A percentile compares a stretch with the other conserved stretches of the same genome.
phyloP scores from a whole-genome alignment of 1,140 invertebrate genomes.

The Drosophila azteca region DNA sequence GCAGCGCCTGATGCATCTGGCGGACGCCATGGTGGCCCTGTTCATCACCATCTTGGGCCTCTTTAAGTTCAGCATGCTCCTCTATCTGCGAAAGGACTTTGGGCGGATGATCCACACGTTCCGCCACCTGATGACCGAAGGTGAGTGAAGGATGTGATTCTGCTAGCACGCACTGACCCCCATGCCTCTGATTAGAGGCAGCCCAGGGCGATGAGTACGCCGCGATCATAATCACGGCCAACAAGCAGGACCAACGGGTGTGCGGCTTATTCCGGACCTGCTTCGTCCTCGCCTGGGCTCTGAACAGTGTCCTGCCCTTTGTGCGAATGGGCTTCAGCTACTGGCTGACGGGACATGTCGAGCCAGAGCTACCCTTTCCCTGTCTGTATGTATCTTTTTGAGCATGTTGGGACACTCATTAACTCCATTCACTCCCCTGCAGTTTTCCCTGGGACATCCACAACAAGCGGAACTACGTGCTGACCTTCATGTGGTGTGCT shows the following conservation, averaged over 20 bases:
- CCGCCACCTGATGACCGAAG: slow-evolving; percentile 17
- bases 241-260: slow-evolving; percentile 42
- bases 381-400: slow-evolving; percentile 33
- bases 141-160: not conserved
- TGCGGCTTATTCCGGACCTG: slow-evolving; percentile 41
- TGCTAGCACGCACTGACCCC: too few relatives aligned
- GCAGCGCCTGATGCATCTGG: slow-evolving; percentile 31
- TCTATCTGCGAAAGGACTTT: slow-evolving; percentile 35
- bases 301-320: slow-evolving; percentile 29
- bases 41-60: slow-evolving; percentile 43
- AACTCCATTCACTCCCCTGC: accelerated
- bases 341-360: slow-evolving; percentile 25
- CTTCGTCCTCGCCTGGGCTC: slow-evolving; percentile 38
- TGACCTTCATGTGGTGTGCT: slow-evolving; percentile 28
- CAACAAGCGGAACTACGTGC: slow-evolving; percentile 6
- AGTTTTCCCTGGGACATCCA: slow-evolving; percentile 55
- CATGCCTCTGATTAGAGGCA: slow-evolving; percentile 11
- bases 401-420: not conserved
- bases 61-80: slow-evolving; percentile 49
- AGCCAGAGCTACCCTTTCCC: slow-evolving; percentile 45
- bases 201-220: slow-evolving; percentile 6
- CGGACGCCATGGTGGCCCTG: slow-evolving; percentile 43
- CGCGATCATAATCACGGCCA: slow-evolving; percentile 23
- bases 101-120: slow-evolving; percentile 21
- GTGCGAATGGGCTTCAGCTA: slow-evolving; percentile 27